Evolutionary conservation across 2,888 invertebrate species (phyloP).

Genomic region (Leptinotarsa haldemani): DNA sequence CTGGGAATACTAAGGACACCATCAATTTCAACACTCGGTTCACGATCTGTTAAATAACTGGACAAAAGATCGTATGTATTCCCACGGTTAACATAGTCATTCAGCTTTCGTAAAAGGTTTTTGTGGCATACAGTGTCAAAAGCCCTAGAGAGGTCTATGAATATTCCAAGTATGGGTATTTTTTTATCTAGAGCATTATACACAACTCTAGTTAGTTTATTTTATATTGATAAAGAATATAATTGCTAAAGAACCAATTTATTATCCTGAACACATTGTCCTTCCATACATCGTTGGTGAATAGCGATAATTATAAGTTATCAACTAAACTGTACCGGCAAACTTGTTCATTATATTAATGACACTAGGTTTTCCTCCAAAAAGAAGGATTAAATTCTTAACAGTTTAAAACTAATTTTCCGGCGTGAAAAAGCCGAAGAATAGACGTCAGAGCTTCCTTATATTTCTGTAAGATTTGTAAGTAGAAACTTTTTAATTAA

Average conservation of each 20-base stretch:
- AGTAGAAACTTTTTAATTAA: slow-evolving; percentile 45
- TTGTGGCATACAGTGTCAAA: too few species aligned
- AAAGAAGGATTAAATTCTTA: slow-evolving; percentile 26
- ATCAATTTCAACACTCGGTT: too few species aligned
- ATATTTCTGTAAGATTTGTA: slow-evolving; percentile 35
- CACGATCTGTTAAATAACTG: too few species aligned
- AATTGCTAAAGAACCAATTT: neutral
- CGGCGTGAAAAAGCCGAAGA: slow-evolving; percentile 36
- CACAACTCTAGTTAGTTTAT: too few species aligned
- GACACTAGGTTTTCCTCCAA: neutral
- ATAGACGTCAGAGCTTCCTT: slow-evolving; percentile 33
- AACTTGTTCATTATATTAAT: slow-evolving; percentile 19
- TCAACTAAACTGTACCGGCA: neutral
- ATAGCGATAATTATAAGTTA: neutral
- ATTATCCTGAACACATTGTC: neutral
- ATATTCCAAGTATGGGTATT: too few species aligned
- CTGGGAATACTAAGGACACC: too few species aligned
- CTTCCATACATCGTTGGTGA: neutral
- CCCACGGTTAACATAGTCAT: too few species aligned
- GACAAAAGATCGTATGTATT: too few species aligned
- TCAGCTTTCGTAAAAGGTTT: too few species aligned
- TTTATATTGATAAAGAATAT: too few species aligned
- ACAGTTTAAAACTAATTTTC: slow-evolving; percentile 34
- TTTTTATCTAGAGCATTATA: too few species aligned
- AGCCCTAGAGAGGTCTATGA: too few species aligned